Conservation (phyloP, 2,888 invertebrate genomes). For the Ophioninae sp. region DNA sequence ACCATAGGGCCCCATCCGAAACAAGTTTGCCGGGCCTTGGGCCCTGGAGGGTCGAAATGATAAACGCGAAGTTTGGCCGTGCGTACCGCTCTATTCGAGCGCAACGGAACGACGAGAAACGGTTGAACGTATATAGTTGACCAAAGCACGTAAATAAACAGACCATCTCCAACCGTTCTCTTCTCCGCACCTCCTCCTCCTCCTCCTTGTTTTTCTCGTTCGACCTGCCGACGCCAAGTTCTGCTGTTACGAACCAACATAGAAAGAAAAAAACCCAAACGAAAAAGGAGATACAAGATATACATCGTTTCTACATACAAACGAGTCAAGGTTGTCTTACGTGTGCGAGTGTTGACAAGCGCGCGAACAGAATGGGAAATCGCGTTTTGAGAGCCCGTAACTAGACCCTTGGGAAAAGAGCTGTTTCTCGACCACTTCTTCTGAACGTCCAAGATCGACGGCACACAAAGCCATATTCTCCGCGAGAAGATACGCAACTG, state of each 20-base stretch:
- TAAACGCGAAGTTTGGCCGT: conserved; percentile 9
- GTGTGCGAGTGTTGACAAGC: conserved; percentile 19
- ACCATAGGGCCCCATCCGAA: conserved; percentile 37
- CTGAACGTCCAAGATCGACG: conserved; percentile 54
- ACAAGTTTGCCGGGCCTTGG: conserved; percentile 49
- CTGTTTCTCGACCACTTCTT: conserved; percentile 64
- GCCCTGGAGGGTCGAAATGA: conserved; percentile 36
- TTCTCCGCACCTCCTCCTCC: conserved; percentile 33
- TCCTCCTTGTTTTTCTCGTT: conserved; percentile 15
- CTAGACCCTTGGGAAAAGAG: conserved; percentile 65
- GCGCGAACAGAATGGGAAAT: conserved; percentile 57
- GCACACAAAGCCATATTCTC: conserved; percentile 44
- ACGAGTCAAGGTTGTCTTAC: not conserved
- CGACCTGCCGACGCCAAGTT: conserved; percentile 13
- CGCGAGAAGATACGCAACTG: conserved; percentile 49
- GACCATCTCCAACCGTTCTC: conserved; percentile 56
- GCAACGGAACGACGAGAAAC: conserved; percentile 18
- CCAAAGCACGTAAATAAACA: conserved; percentile 62
- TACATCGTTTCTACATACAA: conserved; percentile 11
- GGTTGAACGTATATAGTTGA: conserved; percentile 37
- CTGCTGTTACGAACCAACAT: not conserved
- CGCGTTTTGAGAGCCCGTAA: conserved; percentile 61
- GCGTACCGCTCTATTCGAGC: conserved; percentile 58
- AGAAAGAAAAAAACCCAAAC: conserved; percentile 7
- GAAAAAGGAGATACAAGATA: conserved; percentile 19